Evolutionary conservation across 2,113 vertebrate genomes (phyloP).

Genomic region (Lophochroa leadbeateri): DNA sequence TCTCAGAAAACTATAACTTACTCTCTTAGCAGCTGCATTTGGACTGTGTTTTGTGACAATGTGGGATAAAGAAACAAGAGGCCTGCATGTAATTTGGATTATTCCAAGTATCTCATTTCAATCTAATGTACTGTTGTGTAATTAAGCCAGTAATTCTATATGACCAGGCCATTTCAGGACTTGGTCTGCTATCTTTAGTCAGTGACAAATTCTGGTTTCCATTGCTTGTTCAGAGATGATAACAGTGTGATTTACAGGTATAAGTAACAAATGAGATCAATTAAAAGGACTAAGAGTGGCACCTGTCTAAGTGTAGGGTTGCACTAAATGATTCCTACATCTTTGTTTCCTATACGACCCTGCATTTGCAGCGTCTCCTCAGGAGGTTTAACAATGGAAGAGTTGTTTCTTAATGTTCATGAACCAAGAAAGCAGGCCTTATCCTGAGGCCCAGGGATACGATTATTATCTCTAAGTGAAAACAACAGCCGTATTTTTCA

Average conservation of each 20-base stretch:
- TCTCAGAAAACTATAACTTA: conserved; percentile 24
- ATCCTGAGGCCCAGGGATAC: conserved; percentile 76
- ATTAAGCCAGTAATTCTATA: conserved; percentile 88
- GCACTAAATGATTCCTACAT: conserved; percentile 86
- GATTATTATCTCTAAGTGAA: conserved; percentile 81
- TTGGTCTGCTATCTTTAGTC: conserved; percentile 71
- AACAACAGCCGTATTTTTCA: conserved; percentile 76
- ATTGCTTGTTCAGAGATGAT: conserved; percentile 81
- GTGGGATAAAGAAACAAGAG: conserved; percentile 91
- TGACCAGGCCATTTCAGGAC: conserved; percentile 66
- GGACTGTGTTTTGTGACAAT: conserved; percentile 82
- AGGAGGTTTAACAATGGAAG: conserved; percentile 82
- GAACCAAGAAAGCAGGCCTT: conserved; percentile 81
- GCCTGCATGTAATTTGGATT: conserved; percentile 93
- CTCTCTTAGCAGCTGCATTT: conserved; percentile 74
- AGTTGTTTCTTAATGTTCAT: conserved; percentile 87
- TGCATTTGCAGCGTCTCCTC: conserved; percentile 83
- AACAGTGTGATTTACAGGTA: conserved; percentile 89
- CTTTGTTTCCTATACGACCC: conserved; percentile 84
- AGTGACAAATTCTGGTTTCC: conserved; percentile 78
- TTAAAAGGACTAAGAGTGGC: conserved; percentile 91
- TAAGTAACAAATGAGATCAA: conserved; percentile 98
- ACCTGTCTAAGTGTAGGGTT: conserved; percentile 89
- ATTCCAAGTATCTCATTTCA: conserved; percentile 88
- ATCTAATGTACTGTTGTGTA: conserved; percentile 83